phyloP scores from a whole-genome alignment of 2,888 invertebrate genomes.

The Mechanitis messenoides region DNA sequence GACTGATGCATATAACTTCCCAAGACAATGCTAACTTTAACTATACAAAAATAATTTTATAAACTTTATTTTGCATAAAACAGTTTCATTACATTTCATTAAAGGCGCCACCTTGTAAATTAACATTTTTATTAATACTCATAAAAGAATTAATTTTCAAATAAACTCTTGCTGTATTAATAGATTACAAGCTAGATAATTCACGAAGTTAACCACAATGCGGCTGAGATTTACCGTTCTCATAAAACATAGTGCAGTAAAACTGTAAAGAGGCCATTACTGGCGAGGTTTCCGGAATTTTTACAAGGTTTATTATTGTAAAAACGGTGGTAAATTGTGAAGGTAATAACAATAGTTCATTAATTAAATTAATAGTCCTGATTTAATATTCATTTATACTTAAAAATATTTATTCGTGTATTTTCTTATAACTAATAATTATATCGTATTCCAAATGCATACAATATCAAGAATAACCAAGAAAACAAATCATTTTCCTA shows the following conservation, averaged over 20 bases:
- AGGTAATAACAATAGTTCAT: no score
- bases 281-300: slow-evolving; percentile 21
- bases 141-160: background rate
- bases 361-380: no score
- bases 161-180: background rate
- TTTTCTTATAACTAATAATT: no score
- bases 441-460: background rate
- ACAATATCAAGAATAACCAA: background rate
- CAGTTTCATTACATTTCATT: no score
- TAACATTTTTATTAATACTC: background rate
- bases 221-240: slow-evolving; percentile 16
- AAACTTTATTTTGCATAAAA: no score
- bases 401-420: background rate
- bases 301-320: slow-evolving; percentile 13
- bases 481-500: slow-evolving; percentile 17
- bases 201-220: slow-evolving; percentile 5
- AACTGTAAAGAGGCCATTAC: slow-evolving; percentile 16
- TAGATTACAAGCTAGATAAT: slow-evolving; percentile 2
- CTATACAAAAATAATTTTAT: no score
- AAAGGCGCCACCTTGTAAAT: no score
- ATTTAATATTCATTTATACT: background rate
- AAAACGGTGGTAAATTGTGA: slow-evolving; percentile 11
- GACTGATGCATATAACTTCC: no score
- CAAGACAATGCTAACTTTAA: no score
- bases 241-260: slow-evolving; percentile 15